Base-by-base conservation (phyloP, 2,797 vertebrate genomes). In the Parauchenoglanis ngamensis region DNA sequence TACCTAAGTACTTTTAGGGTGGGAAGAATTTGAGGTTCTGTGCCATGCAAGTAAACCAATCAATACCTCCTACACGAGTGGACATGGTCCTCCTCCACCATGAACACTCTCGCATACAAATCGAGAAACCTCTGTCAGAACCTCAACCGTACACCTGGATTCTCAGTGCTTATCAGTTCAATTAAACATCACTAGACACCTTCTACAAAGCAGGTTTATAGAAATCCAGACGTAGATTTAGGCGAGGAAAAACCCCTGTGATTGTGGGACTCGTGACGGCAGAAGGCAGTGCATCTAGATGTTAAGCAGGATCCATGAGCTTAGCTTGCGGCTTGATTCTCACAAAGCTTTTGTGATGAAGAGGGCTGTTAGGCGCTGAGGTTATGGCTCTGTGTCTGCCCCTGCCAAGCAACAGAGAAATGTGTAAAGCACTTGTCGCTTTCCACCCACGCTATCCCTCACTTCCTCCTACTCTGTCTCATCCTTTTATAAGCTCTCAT, bases 401-500 rank as follows among this genome's bases (percentile, higher is more conserved):
- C 81, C 87, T 91, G 88, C 87, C 86, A 87, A 83, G 87, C 89
- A 84, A 86, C 78, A 77, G 77, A 86, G 83, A 65, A 67, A 77
- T 75, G 54, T 88, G 89, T 80, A 49, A 83, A 83, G 78, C 61
- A 40, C 84, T 88, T 73, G 78, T 83, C 79, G 56, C 85, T 35
- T 49, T 35, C 72, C 83, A 73, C 89, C 83, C 67, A 77, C 84
- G 2, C 80, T 11, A 49, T 77, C 61, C 12, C 76, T 86, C 81
- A 13, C 65, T 78, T 78, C 75, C 73, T 87, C 82, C 68, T 49
- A 25, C 73, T 83, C 59, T 23, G 25, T 78, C 83, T 88, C 63
- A 31, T 82, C 52, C 79, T 44, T 81, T 83, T 46, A 59, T 15
- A 63, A 21, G 21, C 87, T 21, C 79, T 83, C 46, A n/a, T 82